A percentile compares a stretch with the other conserved stretches of the same genome.
These are phyloP conservation scores for Acronicta leporina DNA, from an alignment of 2,888 invertebrate genomes.

Conservation along the genomic window DNA sequence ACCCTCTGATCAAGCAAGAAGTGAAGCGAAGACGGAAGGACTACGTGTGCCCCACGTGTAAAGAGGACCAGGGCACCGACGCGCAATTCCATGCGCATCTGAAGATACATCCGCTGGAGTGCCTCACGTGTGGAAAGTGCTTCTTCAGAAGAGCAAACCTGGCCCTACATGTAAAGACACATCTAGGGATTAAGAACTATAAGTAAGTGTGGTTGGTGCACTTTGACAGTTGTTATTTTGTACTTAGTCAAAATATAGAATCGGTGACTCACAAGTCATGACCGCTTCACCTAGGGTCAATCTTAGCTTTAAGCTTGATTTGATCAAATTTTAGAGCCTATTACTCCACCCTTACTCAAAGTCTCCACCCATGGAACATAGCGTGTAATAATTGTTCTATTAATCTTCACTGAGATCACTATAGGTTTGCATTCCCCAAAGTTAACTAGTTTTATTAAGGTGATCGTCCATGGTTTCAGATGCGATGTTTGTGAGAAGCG, in stretches of 20 bases:
- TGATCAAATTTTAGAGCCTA: no score
- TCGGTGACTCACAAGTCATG: no score
- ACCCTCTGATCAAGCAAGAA: slow-evolving; percentile 83
- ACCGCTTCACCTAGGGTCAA: no score
- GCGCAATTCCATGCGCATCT: slow-evolving; percentile 92
- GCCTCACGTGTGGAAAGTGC: slow-evolving; percentile 94
- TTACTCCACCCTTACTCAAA: no score
- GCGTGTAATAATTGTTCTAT: no score
- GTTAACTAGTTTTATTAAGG: neutral
- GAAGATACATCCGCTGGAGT: slow-evolving; percentile 94
- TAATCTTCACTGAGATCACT: no score
- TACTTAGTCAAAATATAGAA: no score
- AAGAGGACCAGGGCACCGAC: slow-evolving; percentile 91
- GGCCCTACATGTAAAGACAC: slow-evolving; percentile 93
- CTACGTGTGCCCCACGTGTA: slow-evolving; percentile 81
- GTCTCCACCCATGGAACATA: no score
- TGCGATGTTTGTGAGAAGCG: slow-evolving; percentile 95
- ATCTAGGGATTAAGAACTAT: slow-evolving; percentile 93
- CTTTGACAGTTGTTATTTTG: slow-evolving; percentile 4
- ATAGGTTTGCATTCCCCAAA: no score
- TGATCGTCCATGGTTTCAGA: slow-evolving; percentile 62
- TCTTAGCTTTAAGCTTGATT: no score
- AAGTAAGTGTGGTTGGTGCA: slow-evolving; percentile 73
- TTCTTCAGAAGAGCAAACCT: slow-evolving; percentile 93
- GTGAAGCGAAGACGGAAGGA: slow-evolving; percentile 71